Conservation (phyloP, 2,113 vertebrate species). For the Astur gentilis region DNA sequence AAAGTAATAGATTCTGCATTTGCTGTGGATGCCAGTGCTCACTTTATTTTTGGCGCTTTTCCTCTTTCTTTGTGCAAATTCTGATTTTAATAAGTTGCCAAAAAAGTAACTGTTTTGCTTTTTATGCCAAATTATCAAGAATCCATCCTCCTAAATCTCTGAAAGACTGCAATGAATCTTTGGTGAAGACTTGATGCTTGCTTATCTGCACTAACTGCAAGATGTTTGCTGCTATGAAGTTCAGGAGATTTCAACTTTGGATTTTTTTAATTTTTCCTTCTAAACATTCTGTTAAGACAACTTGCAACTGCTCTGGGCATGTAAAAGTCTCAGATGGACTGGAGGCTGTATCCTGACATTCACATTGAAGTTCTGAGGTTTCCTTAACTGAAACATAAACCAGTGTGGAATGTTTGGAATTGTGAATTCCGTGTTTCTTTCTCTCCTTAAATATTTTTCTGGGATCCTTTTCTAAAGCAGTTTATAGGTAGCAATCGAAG, state of each 20-base stretch:
- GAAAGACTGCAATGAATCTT: not conserved
- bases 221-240: not conserved
- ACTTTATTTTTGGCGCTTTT: constrained; percentile 34
- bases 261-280: not conserved
- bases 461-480: not conserved
- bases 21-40: constrained; percentile 13
- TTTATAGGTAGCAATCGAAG: not conserved
- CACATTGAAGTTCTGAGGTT: not conserved
- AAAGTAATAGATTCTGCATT: constrained; percentile 54
- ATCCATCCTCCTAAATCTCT: not conserved
- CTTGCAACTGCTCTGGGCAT: not conserved
- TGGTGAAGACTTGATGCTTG: not conserved
- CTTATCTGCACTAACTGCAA: not conserved
- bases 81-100: not conserved
- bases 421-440: fast-evolving
- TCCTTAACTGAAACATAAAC: not conserved
- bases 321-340: fast-evolving
- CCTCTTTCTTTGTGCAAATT: not conserved
- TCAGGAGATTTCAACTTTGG: not conserved
- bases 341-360: not conserved
- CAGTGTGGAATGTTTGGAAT: not conserved
- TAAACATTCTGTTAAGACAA: not conserved
- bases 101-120: not conserved
- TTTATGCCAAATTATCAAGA: not conserved
- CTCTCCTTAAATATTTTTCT: not conserved